Base-by-base conservation (phyloP, 2,113 vertebrate genomes). In the Tachycineta bicolor region DNA sequence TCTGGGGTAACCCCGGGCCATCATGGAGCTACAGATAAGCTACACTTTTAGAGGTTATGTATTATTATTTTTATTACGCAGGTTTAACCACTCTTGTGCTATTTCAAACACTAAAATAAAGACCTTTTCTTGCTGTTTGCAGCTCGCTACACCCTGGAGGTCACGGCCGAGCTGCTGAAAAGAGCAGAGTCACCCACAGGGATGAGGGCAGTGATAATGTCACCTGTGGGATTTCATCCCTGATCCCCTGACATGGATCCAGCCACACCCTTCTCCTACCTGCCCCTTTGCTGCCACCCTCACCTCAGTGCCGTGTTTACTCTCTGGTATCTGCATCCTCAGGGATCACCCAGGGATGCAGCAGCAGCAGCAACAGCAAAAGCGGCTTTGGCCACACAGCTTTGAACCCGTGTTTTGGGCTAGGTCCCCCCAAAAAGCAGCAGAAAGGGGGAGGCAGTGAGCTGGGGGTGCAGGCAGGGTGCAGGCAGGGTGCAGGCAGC, bases 81-180 rank as follows among this genome's bases (percentile, higher is more conserved):
- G 23, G 11, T 41, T 83, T 65, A 56, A 67, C 82, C 3, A 4
- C 39, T 41, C 56, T 79, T 65, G 37, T 29, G 25, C 56, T 63
- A 23, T 31, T 88, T n/a, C 24, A 50, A 76, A 39, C 41, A 37
- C 28, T 29, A 14, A 46, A 65, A 43, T 7, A 24, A 79, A 50
- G 43, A 31, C 12, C 10, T 13, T 81, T 59, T 19, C 25, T 29
- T 24, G 67, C 29, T 9, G 6, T 13, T 8, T 10, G 29, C 3
- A 14, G n/a, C 52, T 67, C 0, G 0, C 37, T 31, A 11, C 25
- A 31, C 18, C 19, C 53, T 9, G 2, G 39, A 80, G 53, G n/a
- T 73, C 11, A 25, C 0, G 7, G 24, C 37, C 0, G 0, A 60
- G 67, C 37, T 24, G 41, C 46, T 3, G 12, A 41, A 64, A 26